Evolutionary conservation across 2,113 vertebrate species (phyloP).

Genomic region (Chaetodon trifascialis): DNA sequence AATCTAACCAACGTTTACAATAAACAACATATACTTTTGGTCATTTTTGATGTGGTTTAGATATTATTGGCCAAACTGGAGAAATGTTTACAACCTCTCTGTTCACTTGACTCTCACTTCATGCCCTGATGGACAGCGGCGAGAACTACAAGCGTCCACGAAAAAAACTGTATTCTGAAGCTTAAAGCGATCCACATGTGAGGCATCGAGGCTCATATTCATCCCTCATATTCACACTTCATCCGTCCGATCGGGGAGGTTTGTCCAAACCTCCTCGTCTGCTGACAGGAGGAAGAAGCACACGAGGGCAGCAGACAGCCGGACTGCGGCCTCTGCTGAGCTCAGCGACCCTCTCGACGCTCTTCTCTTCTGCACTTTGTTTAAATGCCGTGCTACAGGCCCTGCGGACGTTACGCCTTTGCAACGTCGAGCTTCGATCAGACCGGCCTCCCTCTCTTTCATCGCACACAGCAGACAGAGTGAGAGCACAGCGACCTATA

Average conservation of each 20-base stretch:
- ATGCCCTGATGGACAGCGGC: background rate
- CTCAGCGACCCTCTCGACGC: conserved; percentile 44
- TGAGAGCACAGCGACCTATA: conserved; percentile 83
- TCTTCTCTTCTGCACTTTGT: conserved; percentile 43
- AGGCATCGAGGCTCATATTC: background rate
- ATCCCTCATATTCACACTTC: conserved; percentile 27
- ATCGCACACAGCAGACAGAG: conserved; percentile 81
- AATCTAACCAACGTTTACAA: too few relatives aligned
- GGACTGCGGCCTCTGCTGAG: conserved; percentile 52
- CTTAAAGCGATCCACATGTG: background rate
- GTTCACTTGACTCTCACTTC: too few relatives aligned
- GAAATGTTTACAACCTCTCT: too few relatives aligned
- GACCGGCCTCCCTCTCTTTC: conserved; percentile 35
- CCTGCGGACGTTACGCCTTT: conserved; percentile 24
- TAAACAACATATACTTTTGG: background rate
- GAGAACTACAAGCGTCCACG: background rate
- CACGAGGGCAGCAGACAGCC: conserved; percentile 73
- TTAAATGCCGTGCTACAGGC: conserved; percentile 4
- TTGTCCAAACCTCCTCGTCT: conserved; percentile 23
- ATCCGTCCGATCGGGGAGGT: background rate
- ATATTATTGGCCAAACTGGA: too few relatives aligned
- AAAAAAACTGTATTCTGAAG: background rate
- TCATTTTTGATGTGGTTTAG: too few relatives aligned
- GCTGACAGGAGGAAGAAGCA: conserved; percentile 48
- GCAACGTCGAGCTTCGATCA: conserved; percentile 23